Base-by-base conservation (phyloP, 2,888 invertebrate genomes). In the Drosophila tanythrix region DNA sequence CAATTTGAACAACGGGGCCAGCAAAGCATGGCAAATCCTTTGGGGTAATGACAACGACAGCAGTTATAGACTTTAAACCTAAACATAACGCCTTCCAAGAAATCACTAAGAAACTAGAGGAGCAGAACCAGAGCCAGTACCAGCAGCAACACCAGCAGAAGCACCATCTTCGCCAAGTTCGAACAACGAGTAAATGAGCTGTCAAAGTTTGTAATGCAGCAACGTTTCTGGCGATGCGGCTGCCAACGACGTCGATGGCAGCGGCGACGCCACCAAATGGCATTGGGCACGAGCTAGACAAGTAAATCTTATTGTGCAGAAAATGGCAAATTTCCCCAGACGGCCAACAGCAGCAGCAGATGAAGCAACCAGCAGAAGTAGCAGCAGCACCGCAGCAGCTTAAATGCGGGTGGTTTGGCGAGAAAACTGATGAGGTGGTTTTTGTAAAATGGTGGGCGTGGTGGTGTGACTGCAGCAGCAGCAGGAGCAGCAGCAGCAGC, bases 241-340 rank as follows among this genome's bases (percentile, higher is more conserved):
- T 75, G 82, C 68, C 73, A 79, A 59, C 73, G 70, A 65, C 43
- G 21, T 57, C 57, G 57, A 57, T 57, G 68, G 50, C 59, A 29
- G 40, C 51, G 52, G 62, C 46, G 61, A 67, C 59, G 76, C 76
- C 67, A 74, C 60, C 63, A 73, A 87, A 87, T 77, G 80, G 88
- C 86, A 88, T 72, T 79, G 88, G 85, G 82, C 89, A 83, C 83
- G 89, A 88, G 90, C 90, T 83, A 88, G 91, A 88, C 89, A 90
- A 91, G 89, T 90, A 90, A 91, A 91, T 91, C 91, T 91, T 91
- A 89, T 90, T 90, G 91, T 91, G 91, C 90, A 91, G 88, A 91
- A 91, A 91, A 91, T 91, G 89, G 88, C 89, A 90, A 91, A 91
- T 91, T 91, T 91, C 91, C 91, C 91, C 90, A 91, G 91, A 91